phyloP scores from a whole-genome alignment of 2,888 invertebrate genomes.

The Patella ulyssiponensis region DNA sequence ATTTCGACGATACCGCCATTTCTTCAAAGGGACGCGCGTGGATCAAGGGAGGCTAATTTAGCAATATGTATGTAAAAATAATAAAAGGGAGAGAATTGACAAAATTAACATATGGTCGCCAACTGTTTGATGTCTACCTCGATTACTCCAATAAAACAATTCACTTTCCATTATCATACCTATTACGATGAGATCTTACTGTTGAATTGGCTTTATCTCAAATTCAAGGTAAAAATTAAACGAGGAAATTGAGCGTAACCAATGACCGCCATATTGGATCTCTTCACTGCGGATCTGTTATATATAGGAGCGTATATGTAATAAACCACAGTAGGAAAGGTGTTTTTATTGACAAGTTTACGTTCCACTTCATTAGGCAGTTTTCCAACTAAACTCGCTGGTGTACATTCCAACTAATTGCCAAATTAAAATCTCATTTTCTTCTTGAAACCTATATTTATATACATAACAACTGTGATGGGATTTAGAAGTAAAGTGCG shows the following conservation, averaged over 20 bases:
- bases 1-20: too few species aligned
- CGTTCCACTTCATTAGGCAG: too few species aligned
- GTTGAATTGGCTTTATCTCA: neutral
- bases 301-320: too few species aligned
- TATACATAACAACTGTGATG: too few species aligned
- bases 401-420: too few species aligned
- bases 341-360: too few species aligned
- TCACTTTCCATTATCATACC: neutral
- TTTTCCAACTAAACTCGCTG: too few species aligned
- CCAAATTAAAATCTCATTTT: too few species aligned
- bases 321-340: too few species aligned
- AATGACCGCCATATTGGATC: neutral
- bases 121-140: neutral
- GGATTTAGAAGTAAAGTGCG: too few species aligned
- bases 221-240: neutral
- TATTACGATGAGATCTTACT: neutral
- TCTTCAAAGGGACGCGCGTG: too few species aligned
- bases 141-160: slow-evolving; percentile 7
- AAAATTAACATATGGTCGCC: neutral
- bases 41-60: neutral
- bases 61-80: slow-evolving; percentile 3
- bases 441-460: too few species aligned
- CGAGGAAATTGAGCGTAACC: slow-evolving; percentile 8
- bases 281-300: neutral
- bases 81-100: neutral